Evolutionary conservation across 2,888 invertebrate species (phyloP).

Genomic region (Parascotia fuliginaria): DNA sequence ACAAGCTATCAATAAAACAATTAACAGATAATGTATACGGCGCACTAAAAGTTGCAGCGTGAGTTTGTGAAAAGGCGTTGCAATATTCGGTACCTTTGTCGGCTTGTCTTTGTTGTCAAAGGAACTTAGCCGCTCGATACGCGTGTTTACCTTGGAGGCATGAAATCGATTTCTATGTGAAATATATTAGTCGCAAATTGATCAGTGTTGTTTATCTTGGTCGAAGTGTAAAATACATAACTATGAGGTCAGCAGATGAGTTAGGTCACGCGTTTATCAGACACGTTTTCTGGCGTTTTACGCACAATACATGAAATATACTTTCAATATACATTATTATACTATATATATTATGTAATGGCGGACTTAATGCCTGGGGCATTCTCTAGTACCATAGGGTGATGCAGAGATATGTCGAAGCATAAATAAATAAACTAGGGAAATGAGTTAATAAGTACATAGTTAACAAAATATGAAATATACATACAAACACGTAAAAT

Average conservation of each 20-base stretch:
- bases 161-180: constrained; percentile 67
- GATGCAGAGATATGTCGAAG: too few species aligned
- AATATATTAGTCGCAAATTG: constrained; percentile 63
- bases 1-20: constrained; percentile 26
- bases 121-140: constrained; percentile 69
- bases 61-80: constrained; percentile 55
- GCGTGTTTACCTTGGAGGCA: constrained; percentile 61
- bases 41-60: constrained; percentile 38
- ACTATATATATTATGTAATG: too few species aligned
- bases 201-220: constrained; percentile 34
- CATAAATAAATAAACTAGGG: too few species aligned
- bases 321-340: too few species aligned
- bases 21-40: constrained; percentile 23
- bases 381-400: too few species aligned
- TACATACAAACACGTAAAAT: too few species aligned
- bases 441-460: too few species aligned
- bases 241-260: constrained; percentile 18
- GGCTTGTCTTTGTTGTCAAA: constrained; percentile 73
- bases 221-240: constrained; percentile 28
- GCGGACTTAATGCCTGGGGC: too few species aligned
- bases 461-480: too few species aligned
- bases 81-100: constrained; percentile 71
- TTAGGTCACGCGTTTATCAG: constrained; percentile 7
- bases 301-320: too few species aligned
- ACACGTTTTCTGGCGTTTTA: too few species aligned